Evolutionary conservation across 1,140 invertebrate genomes (phyloP), one percentile per base, ranked within the genome.

Genomic region (Calosoma granatense): DNA sequence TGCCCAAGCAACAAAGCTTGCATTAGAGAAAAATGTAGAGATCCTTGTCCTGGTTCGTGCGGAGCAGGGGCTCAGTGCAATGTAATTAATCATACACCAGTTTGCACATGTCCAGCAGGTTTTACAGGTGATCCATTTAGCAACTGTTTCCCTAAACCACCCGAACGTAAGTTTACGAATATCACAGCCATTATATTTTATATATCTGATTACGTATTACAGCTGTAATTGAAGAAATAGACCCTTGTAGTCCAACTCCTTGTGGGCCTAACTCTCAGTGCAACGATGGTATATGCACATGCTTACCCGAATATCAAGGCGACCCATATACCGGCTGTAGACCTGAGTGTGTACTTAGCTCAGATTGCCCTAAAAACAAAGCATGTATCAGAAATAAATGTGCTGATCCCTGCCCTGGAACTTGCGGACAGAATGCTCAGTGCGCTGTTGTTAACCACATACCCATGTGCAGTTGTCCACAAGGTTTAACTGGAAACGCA

Each of bases 261-360:
- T 89, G 86, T 68, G 86, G 86, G 20, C 67, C 78, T 0, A 87
- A 87, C 65, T 77, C 85, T 17, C 69, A 81, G 62, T 83, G 80
- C 59, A 70, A 77, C 11, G 76, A 78, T 64, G 84, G 80, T 59
- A 67, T 69, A 22, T 85, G 84, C 64, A 76, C 75, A 20, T 87
- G 84, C 66, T 67, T 79, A 55, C 59, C 73, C 1, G 79, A 81
- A 57, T 86, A 82, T 67, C 73, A 77, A 52, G 85, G 84, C 36
- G 76, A 81, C 72, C 78, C 84, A n/a, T 86, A 85, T 55, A 69
- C 64, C 53, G 76, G 78, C 55, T 88, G 85, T 72, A 73, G 79
- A 59, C 80, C 83, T 19, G 83, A 87, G 67, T 88, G 85, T 67
- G 69, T 84, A 1, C 76, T 81, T 54, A 86, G 86, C 66, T 79